phyloP scores from a whole-genome alignment of 92 coral and sea anemone genomes.

The Phenganax stokvisi region DNA sequence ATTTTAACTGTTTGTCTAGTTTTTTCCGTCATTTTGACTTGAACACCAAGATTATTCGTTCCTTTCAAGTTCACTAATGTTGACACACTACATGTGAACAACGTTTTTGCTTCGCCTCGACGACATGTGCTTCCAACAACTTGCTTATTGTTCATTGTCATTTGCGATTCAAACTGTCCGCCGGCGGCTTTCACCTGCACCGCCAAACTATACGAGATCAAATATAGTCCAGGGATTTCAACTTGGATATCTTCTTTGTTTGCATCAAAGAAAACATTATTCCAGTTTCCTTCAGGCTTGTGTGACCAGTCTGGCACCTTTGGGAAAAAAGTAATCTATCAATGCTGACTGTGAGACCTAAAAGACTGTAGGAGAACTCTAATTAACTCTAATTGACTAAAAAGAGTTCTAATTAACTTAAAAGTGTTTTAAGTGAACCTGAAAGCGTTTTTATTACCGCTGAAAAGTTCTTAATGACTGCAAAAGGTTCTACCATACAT shows the following conservation, averaged over 20 bases:
- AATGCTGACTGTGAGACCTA: too few species aligned
- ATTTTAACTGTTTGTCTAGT: background rate
- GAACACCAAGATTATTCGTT: background rate
- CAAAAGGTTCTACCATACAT: too few species aligned
- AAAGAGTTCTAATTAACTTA: background rate
- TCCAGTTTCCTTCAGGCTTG: background rate
- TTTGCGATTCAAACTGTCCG: slow-evolving; percentile 9
- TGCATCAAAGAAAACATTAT: background rate
- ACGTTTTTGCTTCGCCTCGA: background rate
- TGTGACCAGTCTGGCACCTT: slow-evolving; percentile 3
- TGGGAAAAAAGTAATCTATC: background rate
- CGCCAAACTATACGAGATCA: slow-evolving; percentile 3
- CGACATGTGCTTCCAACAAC: background rate
- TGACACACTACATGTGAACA: slow-evolving; percentile 14
- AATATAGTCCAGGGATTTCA: background rate
- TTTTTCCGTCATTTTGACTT: background rate
- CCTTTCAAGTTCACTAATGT: slow-evolving; percentile 1
- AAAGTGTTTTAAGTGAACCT: background rate
- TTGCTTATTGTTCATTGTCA: background rate
- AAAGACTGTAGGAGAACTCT: background rate
- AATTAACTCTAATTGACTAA: background rate
- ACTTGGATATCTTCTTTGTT: slow-evolving; percentile 9
- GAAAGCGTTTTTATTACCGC: background rate
- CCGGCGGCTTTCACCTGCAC: background rate
- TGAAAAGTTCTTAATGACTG: too few species aligned